These are phyloP conservation scores for Panthera leo DNA, from an alignment of 2,113 vertebrate species.

Conservation along the genomic window DNA sequence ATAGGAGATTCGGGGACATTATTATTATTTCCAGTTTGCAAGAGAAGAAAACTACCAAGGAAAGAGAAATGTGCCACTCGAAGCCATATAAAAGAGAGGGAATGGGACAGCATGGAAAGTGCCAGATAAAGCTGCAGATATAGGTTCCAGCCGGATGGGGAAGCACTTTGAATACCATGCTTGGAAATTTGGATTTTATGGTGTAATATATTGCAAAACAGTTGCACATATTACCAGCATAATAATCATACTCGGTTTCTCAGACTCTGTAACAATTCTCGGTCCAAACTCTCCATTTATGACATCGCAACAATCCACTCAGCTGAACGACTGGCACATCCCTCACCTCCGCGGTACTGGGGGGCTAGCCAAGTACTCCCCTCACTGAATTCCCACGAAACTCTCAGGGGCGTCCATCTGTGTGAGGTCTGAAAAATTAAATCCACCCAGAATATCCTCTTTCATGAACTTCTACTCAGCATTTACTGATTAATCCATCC, in stretches of 20 bases:
- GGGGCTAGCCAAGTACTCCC: neutral
- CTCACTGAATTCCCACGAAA: constrained; percentile 11
- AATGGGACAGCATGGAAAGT: neutral
- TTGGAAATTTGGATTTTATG: neutral
- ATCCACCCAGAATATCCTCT: neutral
- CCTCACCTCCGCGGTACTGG: neutral
- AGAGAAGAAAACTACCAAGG: neutral
- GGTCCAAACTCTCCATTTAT: neutral
- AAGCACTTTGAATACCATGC: neutral
- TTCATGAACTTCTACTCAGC: neutral
- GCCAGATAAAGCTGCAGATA: neutral
- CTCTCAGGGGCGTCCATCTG: constrained; percentile 2
- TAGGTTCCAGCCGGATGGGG: neutral
- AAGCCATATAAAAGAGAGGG: neutral
- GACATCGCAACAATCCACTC: constrained; percentile 13
- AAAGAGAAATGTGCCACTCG: neutral
- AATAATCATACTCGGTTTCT: constrained; percentile 7
- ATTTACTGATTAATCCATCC: neutral
- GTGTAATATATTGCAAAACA: neutral
- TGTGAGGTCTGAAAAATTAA: neutral
- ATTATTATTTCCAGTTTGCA: neutral
- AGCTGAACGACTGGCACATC: neutral
- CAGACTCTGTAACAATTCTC: neutral
- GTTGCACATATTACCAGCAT: neutral
- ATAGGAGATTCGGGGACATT: neutral